Percentiles rank a stretch among this genome's conserved stretches.
phyloP scores from a whole-genome alignment of 2,888 invertebrate species.

The Melanostoma mellinum region DNA sequence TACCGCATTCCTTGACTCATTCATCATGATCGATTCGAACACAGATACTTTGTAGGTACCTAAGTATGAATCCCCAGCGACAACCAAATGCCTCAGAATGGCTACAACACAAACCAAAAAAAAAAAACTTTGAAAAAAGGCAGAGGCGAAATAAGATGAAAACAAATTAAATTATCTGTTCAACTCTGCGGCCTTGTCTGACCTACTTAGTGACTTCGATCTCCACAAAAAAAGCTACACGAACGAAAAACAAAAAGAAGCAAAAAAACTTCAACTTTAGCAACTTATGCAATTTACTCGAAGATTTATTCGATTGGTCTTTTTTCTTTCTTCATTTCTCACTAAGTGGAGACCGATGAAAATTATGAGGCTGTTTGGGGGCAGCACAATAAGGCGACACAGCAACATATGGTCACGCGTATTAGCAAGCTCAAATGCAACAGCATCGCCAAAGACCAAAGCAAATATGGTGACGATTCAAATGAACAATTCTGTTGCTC shows the following conservation, averaged over 20 bases:
- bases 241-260: slow-evolving; percentile 27
- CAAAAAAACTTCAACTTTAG: slow-evolving; percentile 11
- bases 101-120: not conserved
- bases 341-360: slow-evolving; percentile 43
- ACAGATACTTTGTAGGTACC: slow-evolving; percentile 23
- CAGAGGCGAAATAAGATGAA: slow-evolving; percentile 28
- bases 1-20: slow-evolving; percentile 66
- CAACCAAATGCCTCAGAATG: slow-evolving; percentile 32
- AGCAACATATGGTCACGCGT: slow-evolving; percentile 60
- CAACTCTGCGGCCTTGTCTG: slow-evolving; percentile 78
- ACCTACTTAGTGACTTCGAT: slow-evolving; percentile 79
- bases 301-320: slow-evolving; percentile 63
- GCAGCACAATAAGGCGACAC: slow-evolving; percentile 49
- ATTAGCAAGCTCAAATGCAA: slow-evolving; percentile 38
- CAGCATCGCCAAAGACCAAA: slow-evolving; percentile 15
- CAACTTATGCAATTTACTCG: slow-evolving; percentile 64
- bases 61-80: slow-evolving; percentile 11
- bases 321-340: slow-evolving; percentile 25
- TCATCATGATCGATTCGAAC: slow-evolving; percentile 64
- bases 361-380: slow-evolving; percentile 58
- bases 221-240: slow-evolving; percentile 44
- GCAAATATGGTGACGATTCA: slow-evolving; percentile 44
- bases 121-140: slow-evolving; percentile 17
- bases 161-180: slow-evolving; percentile 70
- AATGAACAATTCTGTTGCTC: slow-evolving; percentile 30